Percentiles rank a stretch among this genome's conserved stretches.
phyloP scores from a whole-genome alignment of 2,113 vertebrate genomes.

The Orientallactaga bullata region DNA sequence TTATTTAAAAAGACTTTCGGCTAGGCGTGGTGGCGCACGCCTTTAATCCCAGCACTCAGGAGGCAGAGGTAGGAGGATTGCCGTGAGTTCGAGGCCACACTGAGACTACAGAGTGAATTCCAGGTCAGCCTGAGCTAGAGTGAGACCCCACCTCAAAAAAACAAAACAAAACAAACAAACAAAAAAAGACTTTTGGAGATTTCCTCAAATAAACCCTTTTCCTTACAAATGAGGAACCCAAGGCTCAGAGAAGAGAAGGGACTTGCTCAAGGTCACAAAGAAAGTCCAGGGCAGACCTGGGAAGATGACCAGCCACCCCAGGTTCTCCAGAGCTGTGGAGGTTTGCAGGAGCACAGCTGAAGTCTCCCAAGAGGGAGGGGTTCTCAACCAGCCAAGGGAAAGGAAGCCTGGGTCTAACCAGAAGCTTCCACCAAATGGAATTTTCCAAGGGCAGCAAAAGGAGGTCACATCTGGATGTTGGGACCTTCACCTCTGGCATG shows the following conservation, averaged over 20 bases:
- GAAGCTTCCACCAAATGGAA: neutral
- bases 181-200: neutral
- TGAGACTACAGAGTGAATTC: neutral
- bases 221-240: neutral
- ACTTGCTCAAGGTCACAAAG: neutral
- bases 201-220: neutral
- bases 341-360: neutral
- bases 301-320: fast-evolving
- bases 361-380: neutral
- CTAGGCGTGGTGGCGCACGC: too few relatives aligned
- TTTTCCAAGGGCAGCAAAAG: constrained; percentile 55
- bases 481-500: constrained; percentile 15
- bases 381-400: neutral
- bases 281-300: neutral
- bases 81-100: too few relatives aligned
- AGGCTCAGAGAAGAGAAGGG: neutral
- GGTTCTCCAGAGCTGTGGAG: neutral
- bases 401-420: neutral
- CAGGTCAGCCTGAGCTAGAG: too few relatives aligned
- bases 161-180: too few relatives aligned
- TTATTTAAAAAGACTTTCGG: too few relatives aligned
- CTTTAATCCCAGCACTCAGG: too few relatives aligned
- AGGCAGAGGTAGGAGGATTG: too few relatives aligned
- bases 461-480: constrained; percentile 41
- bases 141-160: too few relatives aligned